Conservation (phyloP, 1,140 invertebrate species). For the Drosophila obscura region DNA sequence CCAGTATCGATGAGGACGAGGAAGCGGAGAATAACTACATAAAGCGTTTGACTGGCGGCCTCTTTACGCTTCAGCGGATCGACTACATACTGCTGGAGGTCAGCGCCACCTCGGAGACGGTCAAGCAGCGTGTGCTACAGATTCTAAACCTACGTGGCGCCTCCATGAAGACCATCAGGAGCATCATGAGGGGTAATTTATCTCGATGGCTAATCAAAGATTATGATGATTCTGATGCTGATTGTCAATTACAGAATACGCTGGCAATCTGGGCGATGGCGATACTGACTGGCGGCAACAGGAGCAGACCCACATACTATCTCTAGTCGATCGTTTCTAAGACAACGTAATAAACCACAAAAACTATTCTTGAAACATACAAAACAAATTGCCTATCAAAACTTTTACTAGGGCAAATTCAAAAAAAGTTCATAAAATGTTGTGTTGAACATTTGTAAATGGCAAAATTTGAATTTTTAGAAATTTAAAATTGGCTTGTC, state of each 20-base stretch:
- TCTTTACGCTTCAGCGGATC: conserved; percentile 97
- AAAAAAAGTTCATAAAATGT: background rate
- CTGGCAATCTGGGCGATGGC: conserved; percentile 96
- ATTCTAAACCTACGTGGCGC: conserved; percentile 95
- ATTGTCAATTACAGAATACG: conserved; percentile 91
- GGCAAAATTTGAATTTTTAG: conserved; percentile 1
- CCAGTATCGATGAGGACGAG: conserved; percentile 86
- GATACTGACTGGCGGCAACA: conserved; percentile 91
- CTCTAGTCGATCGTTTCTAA: conserved; percentile 97
- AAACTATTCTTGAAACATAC: background rate
- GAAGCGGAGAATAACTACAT: conserved; percentile 94
- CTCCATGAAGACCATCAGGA: conserved; percentile 96
- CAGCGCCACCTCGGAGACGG: conserved; percentile 90
- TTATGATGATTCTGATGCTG: background rate
- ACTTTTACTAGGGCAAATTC: background rate
- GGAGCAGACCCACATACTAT: conserved; percentile 95
- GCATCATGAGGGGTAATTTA: conserved; percentile 93
- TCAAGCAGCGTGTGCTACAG: conserved; percentile 95
- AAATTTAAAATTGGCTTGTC: conserved; percentile 21
- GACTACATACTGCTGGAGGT: conserved; percentile 98
- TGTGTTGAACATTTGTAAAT: too few relatives aligned
- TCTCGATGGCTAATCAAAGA: too few relatives aligned
- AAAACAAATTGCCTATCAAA: background rate
- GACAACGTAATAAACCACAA: conserved; percentile 42
- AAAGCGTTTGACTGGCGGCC: conserved; percentile 93